Percentiles rank a stretch among this genome's conserved stretches.
phyloP scores from a whole-genome alignment of 2,113 vertebrate species.

The Ciconia stormi region DNA sequence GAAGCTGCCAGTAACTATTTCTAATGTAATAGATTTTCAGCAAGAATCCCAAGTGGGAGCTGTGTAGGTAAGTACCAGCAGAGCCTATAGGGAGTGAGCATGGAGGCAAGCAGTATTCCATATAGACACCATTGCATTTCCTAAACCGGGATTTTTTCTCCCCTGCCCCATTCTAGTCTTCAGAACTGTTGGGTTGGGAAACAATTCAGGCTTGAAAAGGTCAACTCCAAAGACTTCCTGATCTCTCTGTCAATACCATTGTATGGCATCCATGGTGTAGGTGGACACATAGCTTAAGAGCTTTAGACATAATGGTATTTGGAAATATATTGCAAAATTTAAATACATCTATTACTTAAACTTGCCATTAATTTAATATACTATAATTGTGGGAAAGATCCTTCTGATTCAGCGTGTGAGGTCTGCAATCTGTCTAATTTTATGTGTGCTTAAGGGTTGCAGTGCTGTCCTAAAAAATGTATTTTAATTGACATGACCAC shows the following conservation, averaged over 20 bases:
- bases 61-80: not conserved
- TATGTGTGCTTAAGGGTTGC: not conserved
- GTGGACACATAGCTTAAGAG: not conserved
- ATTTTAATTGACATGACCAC: slow-evolving; percentile 31
- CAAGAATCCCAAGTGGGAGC: not conserved
- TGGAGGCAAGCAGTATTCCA: not conserved
- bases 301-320: not conserved
- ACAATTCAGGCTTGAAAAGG: not conserved
- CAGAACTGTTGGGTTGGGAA: not conserved
- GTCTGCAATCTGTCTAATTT: not conserved
- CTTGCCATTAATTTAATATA: not conserved
- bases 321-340: slow-evolving; percentile 19
- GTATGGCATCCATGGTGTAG: not conserved
- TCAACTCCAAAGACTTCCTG: not conserved
- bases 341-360: slow-evolving; percentile 23
- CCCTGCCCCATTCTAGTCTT: not conserved
- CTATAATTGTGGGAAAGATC: not conserved
- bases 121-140: not conserved
- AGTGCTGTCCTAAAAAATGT: not conserved
- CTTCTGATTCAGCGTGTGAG: not conserved
- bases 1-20: slow-evolving; percentile 32
- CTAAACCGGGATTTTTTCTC: not conserved
- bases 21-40: not conserved
- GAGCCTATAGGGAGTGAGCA: not conserved
- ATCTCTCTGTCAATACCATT: not conserved